Evolutionary conservation across 2,113 vertebrate species (phyloP), one percentile per base, ranked within the genome.

Genomic region (Microcebus lehilahytsara): DNA sequence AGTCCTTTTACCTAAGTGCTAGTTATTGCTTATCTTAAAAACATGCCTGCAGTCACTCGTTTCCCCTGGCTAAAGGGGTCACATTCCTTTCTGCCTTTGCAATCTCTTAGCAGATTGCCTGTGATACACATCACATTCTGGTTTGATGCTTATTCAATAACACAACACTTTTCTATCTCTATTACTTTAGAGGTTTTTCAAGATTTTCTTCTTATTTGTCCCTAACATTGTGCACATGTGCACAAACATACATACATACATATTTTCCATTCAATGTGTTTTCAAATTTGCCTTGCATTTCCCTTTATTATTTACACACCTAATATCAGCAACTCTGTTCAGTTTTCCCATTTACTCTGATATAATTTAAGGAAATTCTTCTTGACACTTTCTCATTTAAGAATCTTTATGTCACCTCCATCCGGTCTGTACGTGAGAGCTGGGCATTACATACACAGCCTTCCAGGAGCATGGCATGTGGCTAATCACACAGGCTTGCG

Each of bases 161-260:
- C 51, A 62, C 8, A 85, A 30, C 25, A 37, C 30, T 37, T 64
- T 84, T 56, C 60, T 66, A 1, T 85, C 13, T 56, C 53, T 17
- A 19, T 37, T 42, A 34, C 25, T 32, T 93, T 93, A 91, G 34
- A 78, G 9, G 10, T 51, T 78, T 89, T 92, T 27, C 77, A 49
- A 12, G 30, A 90, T 46, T 78, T 58, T n/a, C 13, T 92, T 64
- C 62, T 49, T 71, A 20, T 56, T 40, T 88, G 84, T 51, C 30
- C 32, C 37, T 40, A 84, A 51, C 0, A 22, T n/a, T 49, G 53
- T 23, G 10, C 60, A 85, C 37, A 56, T 8, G 3, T 2, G 3
- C 6, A 25, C 4, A 72, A 9, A 34, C 30, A 74, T 49, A 23
- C n/a, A 16, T 25, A 19, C 22, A 80, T 10, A n/a, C 51, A 49